Conservation (phyloP, 2,888 invertebrate genomes). For the Cheilosia variabilis region DNA sequence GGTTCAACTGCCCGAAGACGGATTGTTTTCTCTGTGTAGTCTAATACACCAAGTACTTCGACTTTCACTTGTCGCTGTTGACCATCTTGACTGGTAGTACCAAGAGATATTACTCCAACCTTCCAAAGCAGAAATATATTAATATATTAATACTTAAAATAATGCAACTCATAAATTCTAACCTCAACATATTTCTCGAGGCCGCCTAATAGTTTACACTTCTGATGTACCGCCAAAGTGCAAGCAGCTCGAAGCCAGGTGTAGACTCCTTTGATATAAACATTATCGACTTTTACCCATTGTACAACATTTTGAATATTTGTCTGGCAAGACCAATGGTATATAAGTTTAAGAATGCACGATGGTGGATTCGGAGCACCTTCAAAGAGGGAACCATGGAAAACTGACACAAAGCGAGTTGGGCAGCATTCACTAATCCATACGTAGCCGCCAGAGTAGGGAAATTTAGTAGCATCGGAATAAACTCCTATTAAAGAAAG, state of each 20-base stretch:
- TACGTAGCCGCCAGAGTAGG: constrained; percentile 94
- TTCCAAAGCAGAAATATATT: constrained; percentile 44
- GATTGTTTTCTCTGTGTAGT: constrained; percentile 89
- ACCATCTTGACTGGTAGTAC: constrained; percentile 92
- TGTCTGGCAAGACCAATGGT: constrained; percentile 96
- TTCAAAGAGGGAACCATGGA: constrained; percentile 94
- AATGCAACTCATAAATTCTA: constrained; percentile 13
- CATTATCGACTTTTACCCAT: constrained; percentile 92
- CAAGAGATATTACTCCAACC: constrained; percentile 93
- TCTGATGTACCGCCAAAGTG: constrained; percentile 91
- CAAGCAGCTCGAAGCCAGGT: constrained; percentile 91
- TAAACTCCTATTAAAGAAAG: constrained; percentile 88
- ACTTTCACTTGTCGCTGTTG: constrained; percentile 92
- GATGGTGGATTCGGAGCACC: constrained; percentile 93
- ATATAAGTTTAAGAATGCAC: constrained; percentile 91
- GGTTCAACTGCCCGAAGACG: constrained; percentile 93
- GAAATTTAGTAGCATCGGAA: constrained; percentile 92
- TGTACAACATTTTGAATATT: constrained; percentile 94
- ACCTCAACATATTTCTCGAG: constrained; percentile 88
- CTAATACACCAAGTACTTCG: constrained; percentile 93
- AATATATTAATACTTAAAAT: not conserved
- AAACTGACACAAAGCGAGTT: constrained; percentile 93
- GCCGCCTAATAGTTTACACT: constrained; percentile 90
- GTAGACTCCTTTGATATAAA: constrained; percentile 88
- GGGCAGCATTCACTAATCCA: constrained; percentile 96